Base-by-base conservation (phyloP, 2,797 vertebrate genomes). In the Phataginus tricuspis region DNA sequence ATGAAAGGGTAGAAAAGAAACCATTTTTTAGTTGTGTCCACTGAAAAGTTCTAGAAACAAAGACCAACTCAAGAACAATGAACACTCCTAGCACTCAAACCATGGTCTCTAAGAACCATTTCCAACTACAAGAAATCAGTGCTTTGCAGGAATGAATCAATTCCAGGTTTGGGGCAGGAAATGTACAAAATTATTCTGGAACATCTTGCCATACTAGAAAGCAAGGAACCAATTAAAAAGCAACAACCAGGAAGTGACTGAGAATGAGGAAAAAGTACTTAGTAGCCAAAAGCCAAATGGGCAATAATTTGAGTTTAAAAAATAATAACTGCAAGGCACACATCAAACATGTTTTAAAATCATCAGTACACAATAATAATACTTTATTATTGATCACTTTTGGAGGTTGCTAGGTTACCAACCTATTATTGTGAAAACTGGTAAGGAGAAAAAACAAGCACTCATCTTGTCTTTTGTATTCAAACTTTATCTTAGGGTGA, bases 291-390 rank as follows among this genome's bases (percentile, higher is more conserved):
- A 71, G 61, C 15, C 91, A 78, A 96, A 79, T 27, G n/a, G 59
- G 71, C 42, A 45, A 89, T 39, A 79, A 95, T 53, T 2, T 51
- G 59, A 95, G 86, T 37, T 49, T 95, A 59, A 96, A 94, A 95
- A 96, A 89, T 13, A 92, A 14, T 39, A 77, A 84, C 21, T 14
- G 19, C 37, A 93, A 91, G 64, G 71, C 11, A 86, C 18, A 92
- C 2, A 84, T 39, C 31, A 86, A 86, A 90, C 42, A 86, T n/a
- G 64, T 92, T 93, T 86, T 45, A 90, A 95, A 97, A 64, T 4
- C 27, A 42, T 16, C 72, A 90, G 31, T 69, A 92, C 7, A 63
- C 25, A 94, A 51, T 31, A 89, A 16, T 55, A 79, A 59, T 64
- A 89, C 42, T 84, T 92, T 49, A 95, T 18, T 87, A 96, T 18